These are phyloP conservation scores for Aelia acuminata DNA, from an alignment of 2,888 invertebrate genomes.

Conservation along the genomic window DNA sequence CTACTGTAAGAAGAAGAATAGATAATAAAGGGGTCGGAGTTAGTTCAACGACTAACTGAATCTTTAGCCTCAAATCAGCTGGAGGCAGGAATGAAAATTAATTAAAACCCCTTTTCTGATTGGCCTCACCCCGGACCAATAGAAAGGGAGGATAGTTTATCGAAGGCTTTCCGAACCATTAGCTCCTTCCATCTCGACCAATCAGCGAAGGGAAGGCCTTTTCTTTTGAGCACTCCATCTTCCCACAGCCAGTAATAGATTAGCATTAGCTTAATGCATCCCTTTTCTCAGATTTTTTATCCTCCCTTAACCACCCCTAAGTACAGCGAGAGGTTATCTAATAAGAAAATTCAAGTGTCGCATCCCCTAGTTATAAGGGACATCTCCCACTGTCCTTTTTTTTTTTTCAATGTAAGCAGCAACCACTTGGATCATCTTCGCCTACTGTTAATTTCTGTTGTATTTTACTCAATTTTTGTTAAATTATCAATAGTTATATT, in stretches of 20 bases:
- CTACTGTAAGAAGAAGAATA: not conserved
- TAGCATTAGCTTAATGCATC: constrained; percentile 45
- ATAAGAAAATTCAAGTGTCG: not conserved
- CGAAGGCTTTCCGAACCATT: constrained; percentile 29
- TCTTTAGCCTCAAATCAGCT: not conserved
- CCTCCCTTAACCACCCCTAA: not conserved
- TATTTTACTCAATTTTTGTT: too few species aligned
- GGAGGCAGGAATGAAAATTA: not conserved
- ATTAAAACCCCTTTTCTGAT: constrained; percentile 8
- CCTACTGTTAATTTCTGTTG: too few species aligned
- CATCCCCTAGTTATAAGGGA: too few species aligned
- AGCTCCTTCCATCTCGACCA: constrained; percentile 17
- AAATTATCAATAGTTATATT: too few species aligned
- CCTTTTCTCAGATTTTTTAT: not conserved
- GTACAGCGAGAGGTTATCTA: not conserved
- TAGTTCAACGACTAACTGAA: not conserved
- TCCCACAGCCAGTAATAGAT: constrained; percentile 30
- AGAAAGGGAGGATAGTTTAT: not conserved
- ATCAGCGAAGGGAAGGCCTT: not conserved
- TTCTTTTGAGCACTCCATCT: not conserved
- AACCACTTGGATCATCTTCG: too few species aligned
- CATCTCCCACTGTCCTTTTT: too few species aligned
- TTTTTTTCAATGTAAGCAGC: too few species aligned
- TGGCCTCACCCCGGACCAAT: not conserved
- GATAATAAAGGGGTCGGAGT: not conserved